Evolutionary conservation across 1,140 invertebrate genomes (phyloP).

Genomic region (Subanguina moxae): DNA sequence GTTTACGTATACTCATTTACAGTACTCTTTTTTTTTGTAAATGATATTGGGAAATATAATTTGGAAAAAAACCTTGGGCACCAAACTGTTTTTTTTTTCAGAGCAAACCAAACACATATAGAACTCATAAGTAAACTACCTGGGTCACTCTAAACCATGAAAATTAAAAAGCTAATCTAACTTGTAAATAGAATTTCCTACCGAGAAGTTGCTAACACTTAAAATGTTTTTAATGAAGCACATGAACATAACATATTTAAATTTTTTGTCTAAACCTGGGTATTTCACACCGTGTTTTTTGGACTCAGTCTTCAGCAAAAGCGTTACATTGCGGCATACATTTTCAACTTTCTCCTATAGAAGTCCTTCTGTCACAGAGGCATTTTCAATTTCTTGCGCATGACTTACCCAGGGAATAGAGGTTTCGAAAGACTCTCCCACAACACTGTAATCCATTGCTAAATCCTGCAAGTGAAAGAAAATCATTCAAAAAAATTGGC

Average conservation of each 20-base stretch:
- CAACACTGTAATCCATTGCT: slow-evolving; percentile 78
- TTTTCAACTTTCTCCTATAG: slow-evolving; percentile 64
- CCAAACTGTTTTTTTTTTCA: too few species aligned
- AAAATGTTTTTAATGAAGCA: too few species aligned
- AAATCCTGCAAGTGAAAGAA: slow-evolving; percentile 70
- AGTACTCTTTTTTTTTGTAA: too few species aligned
- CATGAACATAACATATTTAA: too few species aligned
- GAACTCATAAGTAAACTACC: too few species aligned
- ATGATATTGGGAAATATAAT: too few species aligned
- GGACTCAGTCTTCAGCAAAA: slow-evolving; percentile 74
- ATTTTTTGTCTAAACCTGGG: slow-evolving; percentile 55
- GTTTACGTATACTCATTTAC: too few species aligned
- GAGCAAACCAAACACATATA: too few species aligned
- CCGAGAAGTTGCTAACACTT: slow-evolving; percentile 60
- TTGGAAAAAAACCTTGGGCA: too few species aligned
- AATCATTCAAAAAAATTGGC: background rate
- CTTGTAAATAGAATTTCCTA: slow-evolving; percentile 35
- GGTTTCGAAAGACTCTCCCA: slow-evolving; percentile 94
- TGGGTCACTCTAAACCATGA: background rate
- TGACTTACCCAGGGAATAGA: slow-evolving; percentile 83
- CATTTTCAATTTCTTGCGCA: slow-evolving; percentile 50
- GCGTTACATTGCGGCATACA: slow-evolving; percentile 83
- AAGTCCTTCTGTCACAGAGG: slow-evolving; percentile 4
- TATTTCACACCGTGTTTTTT: slow-evolving; percentile 62
- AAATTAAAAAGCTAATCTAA: background rate